Conservation (phyloP, 2,113 vertebrate species). For the Psettodes erumei region DNA sequence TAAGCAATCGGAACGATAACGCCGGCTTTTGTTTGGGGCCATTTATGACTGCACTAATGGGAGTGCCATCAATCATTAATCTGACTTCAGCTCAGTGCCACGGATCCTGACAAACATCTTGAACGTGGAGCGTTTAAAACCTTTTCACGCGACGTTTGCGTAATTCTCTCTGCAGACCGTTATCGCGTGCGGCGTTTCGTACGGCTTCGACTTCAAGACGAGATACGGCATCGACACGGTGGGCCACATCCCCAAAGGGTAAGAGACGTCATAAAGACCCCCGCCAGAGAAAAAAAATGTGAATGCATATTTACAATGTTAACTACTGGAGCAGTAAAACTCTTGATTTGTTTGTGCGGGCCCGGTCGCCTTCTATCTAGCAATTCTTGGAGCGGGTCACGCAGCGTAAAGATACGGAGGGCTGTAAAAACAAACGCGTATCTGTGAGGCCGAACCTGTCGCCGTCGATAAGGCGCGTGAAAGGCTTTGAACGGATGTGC, state of each 20-base stretch:
- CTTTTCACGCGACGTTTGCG: too few species aligned
- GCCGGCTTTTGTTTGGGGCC: not conserved
- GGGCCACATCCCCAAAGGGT: conserved; percentile 89
- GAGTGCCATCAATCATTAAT: not conserved
- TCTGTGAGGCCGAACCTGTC: not conserved
- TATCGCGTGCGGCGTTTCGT: conserved; percentile 90
- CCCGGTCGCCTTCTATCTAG: not conserved
- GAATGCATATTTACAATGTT: not conserved
- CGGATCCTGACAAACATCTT: too few species aligned
- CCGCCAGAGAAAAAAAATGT: too few species aligned
- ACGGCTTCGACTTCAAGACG: conserved; percentile 85
- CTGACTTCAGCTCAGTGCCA: too few species aligned
- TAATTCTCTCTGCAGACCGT: conserved; percentile 86
- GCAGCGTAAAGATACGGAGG: not conserved
- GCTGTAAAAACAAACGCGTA: not conserved
- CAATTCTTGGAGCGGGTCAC: not conserved
- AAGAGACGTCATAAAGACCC: conserved; percentile 51
- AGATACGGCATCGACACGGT: conserved; percentile 85
- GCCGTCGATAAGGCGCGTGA: not conserved
- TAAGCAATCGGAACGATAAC: conserved; percentile 5
- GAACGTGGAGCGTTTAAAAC: too few species aligned
- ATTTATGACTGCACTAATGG: not conserved
- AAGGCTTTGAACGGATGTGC: not conserved
- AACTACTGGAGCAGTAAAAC: too few species aligned
- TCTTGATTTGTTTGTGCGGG: not conserved